These are phyloP conservation scores for Archips crataeganus DNA, from an alignment of 2,888 invertebrate genomes.

Conservation along the genomic window DNA sequence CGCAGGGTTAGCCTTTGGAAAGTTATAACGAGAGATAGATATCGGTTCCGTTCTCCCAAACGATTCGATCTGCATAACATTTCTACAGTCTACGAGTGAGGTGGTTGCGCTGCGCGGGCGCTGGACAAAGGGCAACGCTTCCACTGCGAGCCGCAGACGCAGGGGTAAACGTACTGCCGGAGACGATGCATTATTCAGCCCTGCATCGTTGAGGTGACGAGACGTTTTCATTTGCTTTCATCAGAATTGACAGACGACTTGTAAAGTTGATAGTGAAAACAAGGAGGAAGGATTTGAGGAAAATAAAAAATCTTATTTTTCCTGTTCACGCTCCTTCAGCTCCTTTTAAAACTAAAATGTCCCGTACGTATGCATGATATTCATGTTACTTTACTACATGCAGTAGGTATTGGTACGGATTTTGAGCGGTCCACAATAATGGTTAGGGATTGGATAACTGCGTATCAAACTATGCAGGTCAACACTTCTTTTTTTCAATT, in stretches of 20 bases:
- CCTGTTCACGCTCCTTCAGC: not conserved
- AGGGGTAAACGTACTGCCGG: conserved; percentile 71
- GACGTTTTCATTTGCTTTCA: conserved; percentile 51
- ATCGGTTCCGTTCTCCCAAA: conserved; percentile 18
- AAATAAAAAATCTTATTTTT: conserved; percentile 10
- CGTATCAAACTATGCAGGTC: too few species aligned
- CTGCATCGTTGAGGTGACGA: conserved; percentile 68
- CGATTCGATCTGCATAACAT: conserved; percentile 36
- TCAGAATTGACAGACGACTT: conserved; percentile 50
- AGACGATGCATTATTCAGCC: conserved; percentile 69
- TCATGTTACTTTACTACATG: too few species aligned
- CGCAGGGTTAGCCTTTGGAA: not conserved
- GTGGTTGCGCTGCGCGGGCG: conserved; percentile 25
- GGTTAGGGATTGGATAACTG: too few species aligned
- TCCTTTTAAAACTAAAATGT: not conserved
- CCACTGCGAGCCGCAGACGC: conserved; percentile 62
- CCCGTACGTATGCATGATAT: too few species aligned
- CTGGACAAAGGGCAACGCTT: conserved; percentile 47
- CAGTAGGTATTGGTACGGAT: too few species aligned
- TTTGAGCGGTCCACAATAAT: too few species aligned
- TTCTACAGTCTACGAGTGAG: conserved; percentile 35
- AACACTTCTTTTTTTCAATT: too few species aligned
- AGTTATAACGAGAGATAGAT: not conserved
- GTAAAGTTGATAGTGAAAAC: conserved; percentile 46
- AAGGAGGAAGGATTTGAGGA: conserved; percentile 28